Evolutionary conservation across 2,888 invertebrate species (phyloP).

Genomic region (Drosophila phalerata): DNA sequence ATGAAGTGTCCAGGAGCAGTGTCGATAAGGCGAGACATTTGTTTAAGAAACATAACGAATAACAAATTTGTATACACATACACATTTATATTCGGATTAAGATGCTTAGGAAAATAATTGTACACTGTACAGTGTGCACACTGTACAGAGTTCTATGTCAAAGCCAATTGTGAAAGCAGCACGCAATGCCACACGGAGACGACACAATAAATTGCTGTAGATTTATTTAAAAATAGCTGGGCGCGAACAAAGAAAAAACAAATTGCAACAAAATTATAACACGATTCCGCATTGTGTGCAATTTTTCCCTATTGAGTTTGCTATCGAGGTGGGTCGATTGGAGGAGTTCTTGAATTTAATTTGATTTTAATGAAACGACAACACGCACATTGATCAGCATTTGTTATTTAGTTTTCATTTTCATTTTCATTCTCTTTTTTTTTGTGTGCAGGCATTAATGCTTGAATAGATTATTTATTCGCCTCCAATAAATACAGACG

Average conservation of each 20-base stretch:
- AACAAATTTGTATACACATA: constrained; percentile 1
- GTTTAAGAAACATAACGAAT: constrained; percentile 8
- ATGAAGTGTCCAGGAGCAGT: constrained; percentile 25
- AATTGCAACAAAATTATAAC: constrained; percentile 61
- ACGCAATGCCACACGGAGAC: constrained; percentile 58
- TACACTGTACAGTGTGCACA: constrained; percentile 40
- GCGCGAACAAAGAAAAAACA: constrained; percentile 57
- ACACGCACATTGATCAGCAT: constrained; percentile 55
- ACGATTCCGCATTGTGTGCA: constrained; percentile 50
- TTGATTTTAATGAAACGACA: constrained; percentile 65
- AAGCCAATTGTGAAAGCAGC: constrained; percentile 56
- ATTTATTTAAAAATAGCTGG: constrained; percentile 51
- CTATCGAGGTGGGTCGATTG: constrained; percentile 3
- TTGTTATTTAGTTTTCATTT: constrained; percentile 34
- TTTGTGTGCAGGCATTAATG: constrained; percentile 59
- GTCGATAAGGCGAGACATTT: constrained; percentile 50
- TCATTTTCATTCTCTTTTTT: constrained; percentile 32
- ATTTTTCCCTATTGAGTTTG: constrained; percentile 44
- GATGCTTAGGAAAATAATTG: constrained; percentile 32
- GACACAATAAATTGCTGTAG: constrained; percentile 50
- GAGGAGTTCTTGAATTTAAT: constrained; percentile 47
- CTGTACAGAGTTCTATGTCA: constrained; percentile 51
- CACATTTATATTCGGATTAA: constrained; percentile 42
- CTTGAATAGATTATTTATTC: constrained; percentile 27
- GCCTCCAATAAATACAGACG: constrained; percentile 25